Conservation (phyloP, 2,113 vertebrate genomes). For the Ondatra zibethicus region DNA sequence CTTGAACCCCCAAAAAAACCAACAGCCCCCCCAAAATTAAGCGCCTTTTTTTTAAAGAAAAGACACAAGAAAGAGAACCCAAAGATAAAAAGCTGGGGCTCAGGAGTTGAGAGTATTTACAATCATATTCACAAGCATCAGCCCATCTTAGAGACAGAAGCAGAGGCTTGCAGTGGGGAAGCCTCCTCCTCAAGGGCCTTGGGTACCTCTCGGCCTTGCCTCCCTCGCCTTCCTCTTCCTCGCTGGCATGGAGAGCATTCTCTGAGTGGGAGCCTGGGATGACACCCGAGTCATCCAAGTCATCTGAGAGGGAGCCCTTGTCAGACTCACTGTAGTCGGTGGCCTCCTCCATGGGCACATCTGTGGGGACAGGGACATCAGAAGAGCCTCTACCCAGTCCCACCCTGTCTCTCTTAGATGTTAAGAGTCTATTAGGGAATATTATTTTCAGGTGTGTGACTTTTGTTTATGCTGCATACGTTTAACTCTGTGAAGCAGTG, state of each 20-base stretch:
- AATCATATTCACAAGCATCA: neutral
- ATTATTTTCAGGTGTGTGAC: no score
- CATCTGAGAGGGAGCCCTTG: slow-evolving; percentile 90
- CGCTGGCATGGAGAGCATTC: slow-evolving; percentile 79
- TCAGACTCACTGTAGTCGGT: slow-evolving; percentile 89
- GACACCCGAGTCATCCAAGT: slow-evolving; percentile 90
- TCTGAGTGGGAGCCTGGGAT: slow-evolving; percentile 92
- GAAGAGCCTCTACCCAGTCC: neutral
- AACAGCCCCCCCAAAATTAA: neutral
- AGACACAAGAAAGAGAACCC: neutral
- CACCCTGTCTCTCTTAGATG: neutral
- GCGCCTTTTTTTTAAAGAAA: neutral
- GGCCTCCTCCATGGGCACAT: slow-evolving; percentile 92
- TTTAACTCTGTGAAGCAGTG: no score
- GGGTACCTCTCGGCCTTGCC: slow-evolving; percentile 90
- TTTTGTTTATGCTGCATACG: no score
- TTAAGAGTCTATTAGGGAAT: slow-evolving; percentile 23
- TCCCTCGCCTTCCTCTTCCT: slow-evolving; percentile 88
- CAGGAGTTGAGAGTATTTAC: neutral
- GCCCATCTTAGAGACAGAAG: neutral
- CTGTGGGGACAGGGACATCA: slow-evolving; percentile 58
- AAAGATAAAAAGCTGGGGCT: neutral
- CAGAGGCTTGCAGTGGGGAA: neutral
- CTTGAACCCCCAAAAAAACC: neutral
- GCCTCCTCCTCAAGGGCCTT: neutral